A percentile compares a stretch with the other conserved stretches of the same genome.
phyloP scores from a whole-genome alignment of 2,113 vertebrate genomes.

The Misgurnus anguillicaudatus region DNA sequence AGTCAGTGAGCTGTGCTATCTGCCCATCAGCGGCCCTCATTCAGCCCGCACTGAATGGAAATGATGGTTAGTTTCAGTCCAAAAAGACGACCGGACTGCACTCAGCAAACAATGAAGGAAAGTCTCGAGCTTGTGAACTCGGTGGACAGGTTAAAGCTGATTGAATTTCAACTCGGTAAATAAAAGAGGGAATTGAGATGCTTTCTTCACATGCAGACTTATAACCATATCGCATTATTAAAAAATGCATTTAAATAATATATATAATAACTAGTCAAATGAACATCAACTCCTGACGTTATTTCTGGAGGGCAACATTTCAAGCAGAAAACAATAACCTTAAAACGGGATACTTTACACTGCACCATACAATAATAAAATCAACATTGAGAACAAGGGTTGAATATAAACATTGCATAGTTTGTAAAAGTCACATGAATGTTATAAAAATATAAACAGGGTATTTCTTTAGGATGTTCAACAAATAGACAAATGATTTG shows the following conservation, averaged over 20 bases:
- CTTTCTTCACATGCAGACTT: neutral
- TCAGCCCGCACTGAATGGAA: constrained; percentile 50
- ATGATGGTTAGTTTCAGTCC: constrained; percentile 44
- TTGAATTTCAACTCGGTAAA: constrained; percentile 17
- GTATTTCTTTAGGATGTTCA: neutral
- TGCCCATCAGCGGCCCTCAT: constrained; percentile 51
- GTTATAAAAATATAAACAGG: neutral
- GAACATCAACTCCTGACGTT: no score
- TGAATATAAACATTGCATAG: neutral
- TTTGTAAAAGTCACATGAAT: neutral
- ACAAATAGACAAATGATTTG: neutral
- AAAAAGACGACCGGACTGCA: constrained; percentile 23
- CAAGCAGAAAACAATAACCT: neutral
- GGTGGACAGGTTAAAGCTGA: constrained; percentile 5
- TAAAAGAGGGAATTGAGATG: neutral
- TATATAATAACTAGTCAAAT: neutral
- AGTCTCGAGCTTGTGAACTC: constrained; percentile 33
- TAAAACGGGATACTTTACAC: neutral
- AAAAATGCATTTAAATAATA: neutral
- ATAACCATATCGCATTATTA: neutral
- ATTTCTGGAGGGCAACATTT: no score
- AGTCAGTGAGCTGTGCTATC: constrained; percentile 57
- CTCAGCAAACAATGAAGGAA: constrained; percentile 48
- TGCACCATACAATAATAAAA: neutral
- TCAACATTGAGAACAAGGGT: neutral